phyloP scores from a whole-genome alignment of 2,888 invertebrate genomes.

The Ophion obscuratus region DNA sequence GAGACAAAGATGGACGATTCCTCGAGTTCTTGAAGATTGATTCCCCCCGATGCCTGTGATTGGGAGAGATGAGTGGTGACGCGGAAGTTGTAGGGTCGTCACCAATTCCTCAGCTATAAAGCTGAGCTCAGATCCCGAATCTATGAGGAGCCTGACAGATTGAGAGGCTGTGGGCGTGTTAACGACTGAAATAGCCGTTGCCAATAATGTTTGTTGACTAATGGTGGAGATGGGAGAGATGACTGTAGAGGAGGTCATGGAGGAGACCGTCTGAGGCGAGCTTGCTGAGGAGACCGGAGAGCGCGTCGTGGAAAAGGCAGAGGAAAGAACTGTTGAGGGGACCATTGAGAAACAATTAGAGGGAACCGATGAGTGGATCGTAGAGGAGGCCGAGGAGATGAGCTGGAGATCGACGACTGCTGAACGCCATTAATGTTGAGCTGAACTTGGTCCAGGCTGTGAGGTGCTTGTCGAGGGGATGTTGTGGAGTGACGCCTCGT shows the following conservation, averaged over 20 bases:
- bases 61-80: conserved; percentile 13
- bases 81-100: conserved; percentile 1
- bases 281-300: not conserved
- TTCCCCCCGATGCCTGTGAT: conserved; percentile 5
- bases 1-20: conserved; percentile 4
- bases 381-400: too few species aligned
- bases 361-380: too few species aligned
- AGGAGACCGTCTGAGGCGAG: not conserved
- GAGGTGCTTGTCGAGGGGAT: not conserved
- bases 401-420: not conserved
- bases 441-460: not conserved
- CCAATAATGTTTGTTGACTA: conserved; percentile 25
- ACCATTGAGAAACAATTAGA: too few species aligned
- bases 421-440: not conserved
- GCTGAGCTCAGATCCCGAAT: conserved; percentile 53
- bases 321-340: too few species aligned
- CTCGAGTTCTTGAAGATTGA: conserved; percentile 7
- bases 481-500: conserved; percentile 15
- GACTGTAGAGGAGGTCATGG: conserved; percentile 3
- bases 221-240: not conserved
- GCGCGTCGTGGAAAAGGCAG: too few species aligned
- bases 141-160: conserved; percentile 49
- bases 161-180: conserved; percentile 5
- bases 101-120: conserved; percentile 43
- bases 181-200: conserved; percentile 29